A percentile compares a stretch with the other conserved stretches of the same genome.
phyloP scores from a whole-genome alignment of 2,797 vertebrate genomes.

The Eurystomus glaucurus region DNA sequence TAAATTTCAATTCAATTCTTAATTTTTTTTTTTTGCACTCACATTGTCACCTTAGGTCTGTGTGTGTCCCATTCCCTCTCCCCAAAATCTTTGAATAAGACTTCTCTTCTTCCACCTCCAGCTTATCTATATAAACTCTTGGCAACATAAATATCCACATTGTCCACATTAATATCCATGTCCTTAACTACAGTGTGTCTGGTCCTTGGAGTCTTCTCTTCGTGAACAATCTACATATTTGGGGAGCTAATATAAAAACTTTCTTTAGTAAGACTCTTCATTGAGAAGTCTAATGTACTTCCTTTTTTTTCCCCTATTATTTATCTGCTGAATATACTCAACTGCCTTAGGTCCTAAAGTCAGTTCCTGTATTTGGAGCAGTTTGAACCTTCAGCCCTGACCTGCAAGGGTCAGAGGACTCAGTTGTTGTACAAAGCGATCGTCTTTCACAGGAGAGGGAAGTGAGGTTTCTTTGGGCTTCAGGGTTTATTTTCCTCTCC shows the following conservation, averaged over 20 bases:
- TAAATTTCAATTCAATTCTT: background rate
- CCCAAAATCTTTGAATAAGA: background rate
- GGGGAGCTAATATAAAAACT: background rate
- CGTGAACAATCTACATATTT: accelerated
- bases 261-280: background rate
- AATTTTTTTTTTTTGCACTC: background rate
- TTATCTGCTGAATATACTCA: background rate
- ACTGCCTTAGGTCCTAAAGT: background rate
- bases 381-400: slow-evolving; percentile 22
- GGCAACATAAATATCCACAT: background rate
- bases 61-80: background rate
- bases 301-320: background rate
- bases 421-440: background rate
- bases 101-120: background rate
- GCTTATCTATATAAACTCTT: background rate
- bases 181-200: background rate
- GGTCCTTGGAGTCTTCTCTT: background rate
- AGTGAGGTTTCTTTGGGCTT: slow-evolving; percentile 44
- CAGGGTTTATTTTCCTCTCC: slow-evolving; percentile 58
- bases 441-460: background rate
- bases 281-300: background rate
- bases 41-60: background rate
- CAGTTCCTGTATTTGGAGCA: background rate
- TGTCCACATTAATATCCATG: background rate
- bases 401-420: background rate